phyloP scores from a whole-genome alignment of 1,140 invertebrate species.

The Laupala kohalensis region DNA sequence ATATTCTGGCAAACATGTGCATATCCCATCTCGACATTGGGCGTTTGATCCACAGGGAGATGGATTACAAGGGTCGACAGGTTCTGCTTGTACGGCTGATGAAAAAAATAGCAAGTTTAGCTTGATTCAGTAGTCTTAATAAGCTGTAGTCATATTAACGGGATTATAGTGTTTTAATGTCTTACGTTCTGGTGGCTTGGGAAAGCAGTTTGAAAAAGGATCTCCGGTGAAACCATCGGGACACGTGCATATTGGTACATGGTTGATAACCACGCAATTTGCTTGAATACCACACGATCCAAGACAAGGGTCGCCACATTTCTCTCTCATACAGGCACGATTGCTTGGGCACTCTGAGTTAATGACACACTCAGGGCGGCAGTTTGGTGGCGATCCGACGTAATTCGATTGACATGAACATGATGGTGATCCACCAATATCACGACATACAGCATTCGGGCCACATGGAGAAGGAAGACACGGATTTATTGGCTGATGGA shows the following conservation, averaged over 20 bases:
- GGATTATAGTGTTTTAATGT: too few species aligned
- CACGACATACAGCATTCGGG: slow-evolving; percentile 25
- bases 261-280: slow-evolving; percentile 37
- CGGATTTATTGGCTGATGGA: slow-evolving; percentile 32
- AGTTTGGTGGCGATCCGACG: slow-evolving; percentile 23
- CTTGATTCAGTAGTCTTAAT: slow-evolving; percentile 16
- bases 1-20: slow-evolving; percentile 49
- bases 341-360: slow-evolving; percentile 51
- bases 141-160: slow-evolving; percentile 1
- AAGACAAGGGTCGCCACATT: slow-evolving; percentile 56
- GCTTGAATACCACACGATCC: slow-evolving; percentile 55
- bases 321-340: slow-evolving; percentile 34
- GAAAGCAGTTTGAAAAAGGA: slow-evolving; percentile 15
- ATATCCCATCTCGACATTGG: slow-evolving; percentile 41
- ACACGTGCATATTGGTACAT: slow-evolving; percentile 41
- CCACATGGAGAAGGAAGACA: slow-evolving; percentile 54
- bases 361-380: slow-evolving; percentile 58
- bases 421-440: slow-evolving; percentile 18
- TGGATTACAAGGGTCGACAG: slow-evolving; percentile 42
- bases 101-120: too few species aligned
- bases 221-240: slow-evolving; percentile 21
- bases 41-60: slow-evolving; percentile 54
- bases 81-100: too few species aligned
- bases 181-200: slow-evolving; percentile 29
- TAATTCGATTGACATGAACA: slow-evolving; percentile 23